Evolutionary conservation across 2,888 invertebrate species (phyloP).

Genomic region (Notocelia uddmanniana): DNA sequence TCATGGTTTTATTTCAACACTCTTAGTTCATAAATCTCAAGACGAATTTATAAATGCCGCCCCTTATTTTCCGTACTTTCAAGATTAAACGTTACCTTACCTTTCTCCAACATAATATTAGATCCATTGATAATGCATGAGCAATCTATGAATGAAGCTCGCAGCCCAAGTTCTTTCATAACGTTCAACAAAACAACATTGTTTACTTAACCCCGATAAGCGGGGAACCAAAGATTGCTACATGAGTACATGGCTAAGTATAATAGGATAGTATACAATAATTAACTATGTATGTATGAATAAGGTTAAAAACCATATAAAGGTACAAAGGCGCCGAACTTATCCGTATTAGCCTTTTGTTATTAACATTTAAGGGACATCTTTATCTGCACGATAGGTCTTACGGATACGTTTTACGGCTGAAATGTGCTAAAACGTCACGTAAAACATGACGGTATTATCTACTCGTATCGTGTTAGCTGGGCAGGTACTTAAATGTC

Average conservation of each 20-base stretch:
- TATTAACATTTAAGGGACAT: too few relatives aligned
- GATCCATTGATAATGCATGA: conserved; percentile 9
- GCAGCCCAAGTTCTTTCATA: not conserved
- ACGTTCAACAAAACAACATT: not conserved
- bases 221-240: not conserved
- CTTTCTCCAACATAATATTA: not conserved
- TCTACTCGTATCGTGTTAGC: too few relatives aligned
- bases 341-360: too few relatives aligned
- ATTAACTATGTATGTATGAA: not conserved
- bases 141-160: not conserved
- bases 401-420: too few relatives aligned
- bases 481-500: too few relatives aligned
- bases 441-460: too few relatives aligned
- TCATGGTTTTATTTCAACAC: too few relatives aligned
- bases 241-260: not conserved
- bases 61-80: not conserved
- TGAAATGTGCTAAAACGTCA: too few relatives aligned
- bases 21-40: too few relatives aligned
- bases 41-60: too few relatives aligned
- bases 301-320: not conserved
- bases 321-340: not conserved
- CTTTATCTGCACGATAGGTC: too few relatives aligned
- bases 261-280: not conserved
- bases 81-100: not conserved
- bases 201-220: not conserved